Conservation (phyloP, 2,888 invertebrate species). For the Smittia aterrima region DNA sequence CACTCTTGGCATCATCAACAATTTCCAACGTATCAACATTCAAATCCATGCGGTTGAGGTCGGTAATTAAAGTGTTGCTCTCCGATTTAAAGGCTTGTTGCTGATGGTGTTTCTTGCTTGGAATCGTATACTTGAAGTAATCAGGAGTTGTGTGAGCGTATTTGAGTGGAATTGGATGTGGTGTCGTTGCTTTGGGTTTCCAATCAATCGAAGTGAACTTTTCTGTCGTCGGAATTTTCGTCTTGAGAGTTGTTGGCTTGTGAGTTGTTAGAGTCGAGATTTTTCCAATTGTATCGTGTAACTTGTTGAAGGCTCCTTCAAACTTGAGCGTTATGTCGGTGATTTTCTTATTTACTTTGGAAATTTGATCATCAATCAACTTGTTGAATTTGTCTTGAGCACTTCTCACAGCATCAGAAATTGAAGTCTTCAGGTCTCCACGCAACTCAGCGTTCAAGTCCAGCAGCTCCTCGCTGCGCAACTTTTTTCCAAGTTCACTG, state of each 20-base stretch:
- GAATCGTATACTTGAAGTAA: background rate
- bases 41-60: background rate
- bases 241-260: background rate
- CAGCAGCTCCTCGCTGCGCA: conserved; percentile 4
- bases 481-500: background rate
- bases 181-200: background rate
- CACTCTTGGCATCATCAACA: conserved; percentile 26
- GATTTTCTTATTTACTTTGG: conserved; percentile 17
- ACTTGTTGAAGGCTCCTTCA: background rate
- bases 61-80: background rate
- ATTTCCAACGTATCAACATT: background rate
- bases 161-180: background rate
- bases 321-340: background rate
- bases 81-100: background rate
- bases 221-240: background rate
- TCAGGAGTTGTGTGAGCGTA: background rate
- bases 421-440: background rate
- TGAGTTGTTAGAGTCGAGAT: background rate
- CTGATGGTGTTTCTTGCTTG: background rate
- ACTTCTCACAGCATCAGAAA: conserved; percentile 19
- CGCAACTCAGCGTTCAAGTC: background rate
- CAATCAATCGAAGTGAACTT: background rate
- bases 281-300: background rate
- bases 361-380: conserved; percentile 28
- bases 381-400: conserved; percentile 35